phyloP scores from a whole-genome alignment of 2,888 invertebrate genomes.

The Zaprionus lineosus region DNA sequence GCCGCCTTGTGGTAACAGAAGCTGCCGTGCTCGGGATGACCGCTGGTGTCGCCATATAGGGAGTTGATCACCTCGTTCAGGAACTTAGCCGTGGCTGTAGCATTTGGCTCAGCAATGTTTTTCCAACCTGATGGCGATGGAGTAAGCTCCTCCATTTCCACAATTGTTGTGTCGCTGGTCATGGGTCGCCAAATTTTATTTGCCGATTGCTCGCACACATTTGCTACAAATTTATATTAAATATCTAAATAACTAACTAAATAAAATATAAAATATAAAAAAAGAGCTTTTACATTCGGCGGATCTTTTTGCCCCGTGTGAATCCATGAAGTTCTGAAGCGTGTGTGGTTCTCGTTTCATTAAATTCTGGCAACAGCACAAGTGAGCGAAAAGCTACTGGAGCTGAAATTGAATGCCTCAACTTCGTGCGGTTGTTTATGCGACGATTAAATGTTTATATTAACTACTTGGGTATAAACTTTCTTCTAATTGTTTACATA shows the following conservation, averaged over 20 bases:
- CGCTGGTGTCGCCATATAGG: constrained; percentile 65
- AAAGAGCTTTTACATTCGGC: constrained; percentile 20
- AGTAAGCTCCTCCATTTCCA: not conserved
- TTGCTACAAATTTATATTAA: constrained; percentile 25
- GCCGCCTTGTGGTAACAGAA: constrained; percentile 75
- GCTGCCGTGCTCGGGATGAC: constrained; percentile 67
- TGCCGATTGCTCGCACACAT: constrained; percentile 36
- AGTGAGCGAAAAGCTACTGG: too few species aligned
- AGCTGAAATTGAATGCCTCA: not conserved
- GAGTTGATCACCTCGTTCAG: constrained; percentile 70
- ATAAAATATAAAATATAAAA: not conserved
- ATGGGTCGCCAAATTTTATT: constrained; percentile 52
- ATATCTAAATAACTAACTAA: not conserved
- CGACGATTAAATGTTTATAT: too few species aligned
- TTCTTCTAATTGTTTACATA: constrained; percentile 22
- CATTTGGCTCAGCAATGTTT: not conserved
- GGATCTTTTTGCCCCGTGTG: constrained; percentile 26
- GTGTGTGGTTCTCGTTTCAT: not conserved
- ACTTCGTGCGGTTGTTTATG: constrained; percentile 18
- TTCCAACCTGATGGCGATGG: not conserved
- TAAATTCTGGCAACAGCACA: too few species aligned
- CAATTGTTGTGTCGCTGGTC: constrained; percentile 10
- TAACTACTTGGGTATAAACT: too few species aligned
- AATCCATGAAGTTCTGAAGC: constrained; percentile 16
- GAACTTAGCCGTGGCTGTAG: constrained; percentile 8